Conservation (phyloP, 53 echinoderm and acorn worm genomes). For the Paracentrotus lividus region DNA sequence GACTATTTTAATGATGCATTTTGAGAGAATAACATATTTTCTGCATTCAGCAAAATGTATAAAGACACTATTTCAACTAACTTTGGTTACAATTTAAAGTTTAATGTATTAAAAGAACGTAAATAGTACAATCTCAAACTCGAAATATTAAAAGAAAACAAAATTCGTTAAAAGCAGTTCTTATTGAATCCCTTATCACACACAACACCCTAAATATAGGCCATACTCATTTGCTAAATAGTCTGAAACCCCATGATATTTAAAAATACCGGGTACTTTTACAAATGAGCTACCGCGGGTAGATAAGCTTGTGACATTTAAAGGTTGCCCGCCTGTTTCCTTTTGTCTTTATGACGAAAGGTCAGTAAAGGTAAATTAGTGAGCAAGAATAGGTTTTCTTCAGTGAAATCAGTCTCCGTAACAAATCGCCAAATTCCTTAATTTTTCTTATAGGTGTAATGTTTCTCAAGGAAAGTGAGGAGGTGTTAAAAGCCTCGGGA, state of each 20-base stretch:
- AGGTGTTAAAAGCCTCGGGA: background rate
- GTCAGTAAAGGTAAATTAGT: background rate
- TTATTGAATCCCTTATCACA: background rate
- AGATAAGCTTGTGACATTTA: conserved; percentile 18
- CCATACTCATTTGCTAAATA: conserved; percentile 3
- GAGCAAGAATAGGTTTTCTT: background rate
- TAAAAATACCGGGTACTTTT: conserved; percentile 10
- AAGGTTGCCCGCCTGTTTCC: background rate
- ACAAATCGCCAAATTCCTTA: background rate
- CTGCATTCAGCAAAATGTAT: no score
- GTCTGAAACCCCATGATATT: background rate
- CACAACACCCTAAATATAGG: background rate
- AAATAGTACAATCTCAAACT: background rate
- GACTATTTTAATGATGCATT: no score
- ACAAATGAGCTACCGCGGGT: background rate
- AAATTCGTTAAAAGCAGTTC: background rate
- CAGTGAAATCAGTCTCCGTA: background rate
- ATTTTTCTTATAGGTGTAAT: background rate
- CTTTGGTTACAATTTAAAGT: no score
- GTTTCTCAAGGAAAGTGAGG: background rate
- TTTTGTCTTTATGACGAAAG: background rate
- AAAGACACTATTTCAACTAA: no score
- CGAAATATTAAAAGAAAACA: background rate
- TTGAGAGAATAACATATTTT: no score
- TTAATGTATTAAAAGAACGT: background rate